These are phyloP conservation scores for Hyaena hyaena DNA, from an alignment of 2,113 vertebrate genomes.

Conservation along the genomic window DNA sequence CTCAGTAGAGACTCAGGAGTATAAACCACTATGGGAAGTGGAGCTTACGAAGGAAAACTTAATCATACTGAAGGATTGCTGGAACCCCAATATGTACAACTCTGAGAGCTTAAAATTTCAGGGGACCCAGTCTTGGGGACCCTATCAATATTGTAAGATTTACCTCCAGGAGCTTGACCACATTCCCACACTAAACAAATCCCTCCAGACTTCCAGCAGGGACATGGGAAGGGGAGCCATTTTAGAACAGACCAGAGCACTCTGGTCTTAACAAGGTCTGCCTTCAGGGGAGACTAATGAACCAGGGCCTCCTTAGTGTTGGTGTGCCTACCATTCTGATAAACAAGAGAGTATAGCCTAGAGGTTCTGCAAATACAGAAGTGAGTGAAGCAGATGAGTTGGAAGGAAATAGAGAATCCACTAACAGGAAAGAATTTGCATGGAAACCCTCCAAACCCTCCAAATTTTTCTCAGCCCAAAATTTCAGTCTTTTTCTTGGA, in stretches of 20 bases:
- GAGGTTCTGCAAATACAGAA: not conserved
- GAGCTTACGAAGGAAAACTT: not conserved
- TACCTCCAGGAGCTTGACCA: not conserved
- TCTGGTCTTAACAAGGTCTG: not conserved
- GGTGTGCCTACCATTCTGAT: not conserved
- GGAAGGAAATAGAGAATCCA: constrained; percentile 6
- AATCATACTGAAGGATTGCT: not conserved
- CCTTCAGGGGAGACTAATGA: not conserved
- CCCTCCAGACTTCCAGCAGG: not conserved
- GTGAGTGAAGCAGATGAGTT: not conserved
- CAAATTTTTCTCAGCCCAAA: not conserved
- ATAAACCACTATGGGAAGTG: not conserved
- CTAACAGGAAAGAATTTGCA: not conserved
- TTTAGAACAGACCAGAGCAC: not conserved
- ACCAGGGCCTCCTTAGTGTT: not conserved
- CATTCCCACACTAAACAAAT: not conserved
- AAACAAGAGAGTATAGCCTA: not conserved
- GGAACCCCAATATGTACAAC: not conserved
- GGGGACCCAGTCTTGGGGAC: not conserved
- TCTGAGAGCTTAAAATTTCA: not conserved
- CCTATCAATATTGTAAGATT: not conserved
- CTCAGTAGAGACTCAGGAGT: not conserved
- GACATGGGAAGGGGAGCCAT: not conserved
- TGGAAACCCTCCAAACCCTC: not conserved
- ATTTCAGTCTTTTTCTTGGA: not conserved